A percentile compares a stretch with the other conserved stretches of the same genome.
These are phyloP conservation scores for Eristalinus sepulchralis DNA, from an alignment of 2,888 invertebrate species.

Conservation along the genomic window DNA sequence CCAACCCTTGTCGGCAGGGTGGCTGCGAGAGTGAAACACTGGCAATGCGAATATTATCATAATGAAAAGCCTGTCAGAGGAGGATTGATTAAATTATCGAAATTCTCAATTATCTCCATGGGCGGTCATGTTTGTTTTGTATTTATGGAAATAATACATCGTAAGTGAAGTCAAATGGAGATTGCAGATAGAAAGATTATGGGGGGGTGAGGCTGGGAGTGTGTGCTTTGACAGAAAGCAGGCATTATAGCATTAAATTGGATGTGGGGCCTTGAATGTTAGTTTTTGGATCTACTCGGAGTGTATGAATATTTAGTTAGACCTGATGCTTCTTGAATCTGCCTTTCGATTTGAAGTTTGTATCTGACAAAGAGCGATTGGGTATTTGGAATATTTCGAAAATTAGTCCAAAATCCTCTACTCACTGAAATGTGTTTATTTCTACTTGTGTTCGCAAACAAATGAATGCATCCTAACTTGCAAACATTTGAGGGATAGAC, in stretches of 20 bases:
- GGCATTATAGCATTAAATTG: neutral
- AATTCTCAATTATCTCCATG: conserved; percentile 16
- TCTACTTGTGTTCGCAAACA: too few species aligned
- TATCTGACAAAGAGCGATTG: too few species aligned
- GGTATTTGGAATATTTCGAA: too few species aligned
- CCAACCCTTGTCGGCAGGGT: neutral
- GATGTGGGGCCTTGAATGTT: neutral
- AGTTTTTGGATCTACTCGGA: neutral
- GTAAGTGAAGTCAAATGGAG: conserved; percentile 14
- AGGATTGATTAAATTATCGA: conserved; percentile 21
- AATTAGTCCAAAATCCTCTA: too few species aligned
- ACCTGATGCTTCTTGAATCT: neutral
- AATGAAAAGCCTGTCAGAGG: conserved; percentile 13
- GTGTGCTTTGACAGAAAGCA: neutral
- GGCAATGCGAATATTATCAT: conserved; percentile 14
- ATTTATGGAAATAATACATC: conserved; percentile 6
- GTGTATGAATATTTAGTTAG: neutral
- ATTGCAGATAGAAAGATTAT: neutral
- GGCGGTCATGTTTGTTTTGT: conserved; percentile 25
- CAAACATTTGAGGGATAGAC: too few species aligned
- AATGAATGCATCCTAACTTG: too few species aligned
- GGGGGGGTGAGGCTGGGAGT: neutral
- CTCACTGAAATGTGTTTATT: too few species aligned
- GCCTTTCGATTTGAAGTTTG: too few species aligned
- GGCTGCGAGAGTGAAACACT: neutral